Percentiles rank a stretch among this genome's conserved stretches.
Evolutionary conservation across 1,140 invertebrate genomes (phyloP).

Genomic region (Elymnias hypermnestra): DNA sequence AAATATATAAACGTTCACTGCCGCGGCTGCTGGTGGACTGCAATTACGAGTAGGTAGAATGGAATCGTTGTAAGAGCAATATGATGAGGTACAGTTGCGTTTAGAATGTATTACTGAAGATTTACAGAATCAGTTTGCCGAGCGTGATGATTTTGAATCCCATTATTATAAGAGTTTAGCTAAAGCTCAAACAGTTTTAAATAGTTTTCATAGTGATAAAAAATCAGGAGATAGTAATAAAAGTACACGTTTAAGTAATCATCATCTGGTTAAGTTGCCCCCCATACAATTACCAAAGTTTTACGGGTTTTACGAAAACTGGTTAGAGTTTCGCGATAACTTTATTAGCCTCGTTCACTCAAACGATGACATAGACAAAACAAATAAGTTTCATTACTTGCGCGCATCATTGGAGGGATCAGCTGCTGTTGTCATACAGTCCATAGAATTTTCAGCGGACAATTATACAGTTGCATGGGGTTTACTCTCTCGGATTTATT

Average conservation of each 20-base stretch:
- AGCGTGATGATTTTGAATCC: conserved; percentile 19
- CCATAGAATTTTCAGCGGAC: conserved; percentile 9
- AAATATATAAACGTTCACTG: not conserved
- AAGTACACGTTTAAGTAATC: not conserved
- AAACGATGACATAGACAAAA: conserved; percentile 1
- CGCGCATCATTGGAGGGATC: conserved; percentile 7
- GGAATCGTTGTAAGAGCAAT: conserved; percentile 18
- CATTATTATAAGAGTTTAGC: conserved; percentile 12
- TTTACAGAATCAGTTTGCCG: conserved; percentile 6
- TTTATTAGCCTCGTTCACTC: conserved; percentile 1
- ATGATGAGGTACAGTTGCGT: conserved; percentile 22
- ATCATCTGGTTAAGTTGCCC: conserved; percentile 7
- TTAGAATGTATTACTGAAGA: conserved; percentile 19
- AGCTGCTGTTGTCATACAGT: conserved; percentile 12
- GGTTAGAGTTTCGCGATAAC: conserved; percentile 8
- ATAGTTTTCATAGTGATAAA: conserved; percentile 4
- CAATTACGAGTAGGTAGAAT: conserved; percentile 18
- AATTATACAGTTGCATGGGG: conserved; percentile 17
- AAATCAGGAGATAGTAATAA: not conserved
- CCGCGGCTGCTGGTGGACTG: conserved; percentile 6
- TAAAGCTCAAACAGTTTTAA: conserved; percentile 6
- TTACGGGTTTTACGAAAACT: conserved; percentile 1
- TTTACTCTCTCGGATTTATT: no score
- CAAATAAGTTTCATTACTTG: conserved; percentile 11
- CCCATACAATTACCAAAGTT: conserved; percentile 10